Evolutionary conservation across 1,140 invertebrate species (phyloP).

Genomic region (Eupristina koningsbergeri): DNA sequence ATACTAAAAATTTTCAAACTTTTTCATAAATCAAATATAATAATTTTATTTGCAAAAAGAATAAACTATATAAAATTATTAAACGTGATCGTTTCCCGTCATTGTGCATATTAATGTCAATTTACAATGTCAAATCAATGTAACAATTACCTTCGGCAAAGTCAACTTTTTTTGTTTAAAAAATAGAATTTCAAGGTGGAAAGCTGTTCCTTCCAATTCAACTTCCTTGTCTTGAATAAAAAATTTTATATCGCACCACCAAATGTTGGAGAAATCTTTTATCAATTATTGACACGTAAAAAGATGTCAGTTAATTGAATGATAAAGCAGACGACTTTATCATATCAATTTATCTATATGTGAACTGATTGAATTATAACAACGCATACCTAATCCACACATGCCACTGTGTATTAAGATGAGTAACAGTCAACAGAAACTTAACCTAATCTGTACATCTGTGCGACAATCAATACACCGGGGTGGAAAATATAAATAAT

Average conservation of each 20-base stretch:
- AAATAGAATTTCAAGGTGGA: not conserved
- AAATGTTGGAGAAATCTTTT: constrained; percentile 35
- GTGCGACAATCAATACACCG: not conserved
- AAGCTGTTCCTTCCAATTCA: not conserved
- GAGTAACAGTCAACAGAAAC: too few species aligned
- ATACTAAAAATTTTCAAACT: too few species aligned
- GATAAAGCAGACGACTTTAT: constrained; percentile 40
- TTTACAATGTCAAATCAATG: constrained; percentile 41
- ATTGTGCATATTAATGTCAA: not conserved
- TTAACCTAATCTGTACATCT: constrained; percentile 34
- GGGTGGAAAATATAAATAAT: constrained; percentile 14
- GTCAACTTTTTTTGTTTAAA: not conserved
- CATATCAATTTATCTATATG: constrained; percentile 23
- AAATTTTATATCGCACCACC: too few species aligned
- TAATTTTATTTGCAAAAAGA: not conserved
- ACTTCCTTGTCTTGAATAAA: constrained; percentile 7
- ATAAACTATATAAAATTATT: not conserved
- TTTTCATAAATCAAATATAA: not conserved
- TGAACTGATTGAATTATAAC: not conserved
- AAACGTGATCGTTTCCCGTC: not conserved
- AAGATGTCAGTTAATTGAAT: constrained; percentile 7
- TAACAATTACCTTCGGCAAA: constrained; percentile 11
- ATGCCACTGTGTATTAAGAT: not conserved
- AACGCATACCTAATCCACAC: not conserved
- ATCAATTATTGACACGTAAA: constrained; percentile 43